Evolutionary conservation across 1,140 invertebrate genomes (phyloP).

Genomic region (Diprion similis): DNA sequence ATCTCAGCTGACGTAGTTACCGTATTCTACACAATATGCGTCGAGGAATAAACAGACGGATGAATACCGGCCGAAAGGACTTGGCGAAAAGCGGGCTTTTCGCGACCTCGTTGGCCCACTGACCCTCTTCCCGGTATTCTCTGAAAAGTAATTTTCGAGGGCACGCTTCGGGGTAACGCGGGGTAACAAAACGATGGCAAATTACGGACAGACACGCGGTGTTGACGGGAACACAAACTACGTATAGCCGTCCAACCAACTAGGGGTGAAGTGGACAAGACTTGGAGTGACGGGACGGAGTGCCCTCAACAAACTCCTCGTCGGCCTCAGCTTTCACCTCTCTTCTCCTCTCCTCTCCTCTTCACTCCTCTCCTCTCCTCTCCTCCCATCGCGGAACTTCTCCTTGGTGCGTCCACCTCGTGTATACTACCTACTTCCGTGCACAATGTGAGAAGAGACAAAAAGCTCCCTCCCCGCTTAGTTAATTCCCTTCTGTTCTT

Average conservation of each 20-base stretch:
- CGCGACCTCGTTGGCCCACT: neutral
- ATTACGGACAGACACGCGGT: neutral
- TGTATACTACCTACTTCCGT: neutral
- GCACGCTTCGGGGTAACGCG: neutral
- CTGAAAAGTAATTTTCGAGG: slow-evolving; percentile 1
- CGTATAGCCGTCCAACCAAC: slow-evolving; percentile 1
- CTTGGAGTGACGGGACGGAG: neutral
- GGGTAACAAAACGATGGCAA: slow-evolving; percentile 6
- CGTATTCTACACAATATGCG: neutral
- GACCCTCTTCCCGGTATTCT: neutral
- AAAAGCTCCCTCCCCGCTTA: neutral
- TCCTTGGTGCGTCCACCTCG: neutral
- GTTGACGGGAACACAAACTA: slow-evolving; percentile 3
- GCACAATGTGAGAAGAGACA: neutral
- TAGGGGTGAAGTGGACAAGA: slow-evolving; percentile 7
- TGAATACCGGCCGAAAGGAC: neutral
- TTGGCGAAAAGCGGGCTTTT: neutral
- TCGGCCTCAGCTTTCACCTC: neutral
- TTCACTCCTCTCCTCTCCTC: no score
- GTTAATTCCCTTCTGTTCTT: slow-evolving; percentile 1
- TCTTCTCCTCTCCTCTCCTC: no score
- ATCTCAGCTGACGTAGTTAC: no score
- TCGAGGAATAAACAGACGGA: neutral
- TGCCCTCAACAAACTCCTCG: slow-evolving; percentile 2
- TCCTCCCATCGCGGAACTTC: neutral